Base-by-base conservation (phyloP, 2,888 invertebrate species). In the Noctuana brunneofusca region DNA sequence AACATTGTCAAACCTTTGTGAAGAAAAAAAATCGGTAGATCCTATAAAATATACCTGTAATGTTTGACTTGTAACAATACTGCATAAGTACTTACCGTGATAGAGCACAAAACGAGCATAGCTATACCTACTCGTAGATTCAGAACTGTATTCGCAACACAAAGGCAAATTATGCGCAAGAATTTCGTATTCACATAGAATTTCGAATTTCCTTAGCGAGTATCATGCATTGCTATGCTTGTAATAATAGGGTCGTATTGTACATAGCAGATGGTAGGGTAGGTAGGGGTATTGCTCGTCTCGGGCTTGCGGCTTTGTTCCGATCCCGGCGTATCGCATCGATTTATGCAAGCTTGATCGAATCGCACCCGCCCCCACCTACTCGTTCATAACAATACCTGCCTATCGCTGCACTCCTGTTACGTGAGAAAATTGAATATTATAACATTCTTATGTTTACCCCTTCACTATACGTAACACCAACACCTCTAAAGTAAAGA, bases 271-370 rank as follows among this genome's bases (percentile, higher is more conserved):
- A 66, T 66, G 62, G 24, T 50, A 48, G 48, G 48, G 58, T 64
- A 63, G 57, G 65, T 62, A 58, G 50, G 56, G 66, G 68, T 69
- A 69, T 69, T 66, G 69, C 69, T 65, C 63, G 67, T 79, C 83
- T 81, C 76, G 73, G 64, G 73, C 80, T 80, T 80, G 86, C 81
- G 88, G 87, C 89, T 89, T 89, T 89, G 88, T 89, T 86, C 85
- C 80, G 81, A 85, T 83, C 81, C 78, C 76, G 79, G 80, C 86
- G 84, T 87, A 88, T 87, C 87, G 85, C 84, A 87, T 89, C 87
- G 87, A 89, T 89, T 89, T 87, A 87, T 88, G 85, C 87, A 87
- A 81, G 89, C 86, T 80, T 87, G 86, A 88, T 89, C 86, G 85
- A 87, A 85, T 84, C 84, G 60, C 60, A 22, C 60, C 59, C 46